Evolutionary conservation across 2,888 invertebrate species (phyloP), one percentile per base, ranked within the genome.

Genomic region (Dasysyrphus tricinctus): DNA sequence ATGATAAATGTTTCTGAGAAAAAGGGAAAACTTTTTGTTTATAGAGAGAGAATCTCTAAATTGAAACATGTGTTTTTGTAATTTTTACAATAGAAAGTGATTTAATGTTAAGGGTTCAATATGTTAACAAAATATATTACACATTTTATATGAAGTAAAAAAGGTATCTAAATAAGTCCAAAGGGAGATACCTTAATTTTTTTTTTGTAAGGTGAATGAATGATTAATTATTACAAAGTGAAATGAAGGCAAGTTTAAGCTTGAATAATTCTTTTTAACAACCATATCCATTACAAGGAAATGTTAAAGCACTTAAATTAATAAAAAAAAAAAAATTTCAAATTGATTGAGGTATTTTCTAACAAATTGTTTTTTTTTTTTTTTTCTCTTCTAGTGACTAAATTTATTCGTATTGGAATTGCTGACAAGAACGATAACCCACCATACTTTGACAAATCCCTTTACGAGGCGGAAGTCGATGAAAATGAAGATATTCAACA

Each of bases 401-500:
- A 98, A 94, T 98, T 98, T 94, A 98, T 98, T 93, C 98, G 98
- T 90, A 98, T 99, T 93, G 98, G 97, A 91, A 98, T 99, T 92
- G 98, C 98, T 90, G 99, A 99, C 94, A 98, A 98, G 94, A 99
- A 99, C 96, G 99, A 99, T 95, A 99, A 99, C 94, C 98, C 98
- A 88, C 99, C 99, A 88, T 97, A 97, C 93, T 99, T 99, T 94
- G 98, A 98, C 94, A 98, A 98, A 94, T 97, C 96, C 91, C 94
- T 98, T 90, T 98, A 98, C 94, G 97, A 98, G 93, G 98, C 98
- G 91, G 98, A 98, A 93, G 98, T 98, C 91, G 98, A 98, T 94
- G 98, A 98, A 93, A 98, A 98, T 95, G 98, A 98, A 93, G 98
- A 98, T 92, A 98, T 98, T 91, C 98, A 98, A 91, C 98, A 98